Percentiles rank a stretch among this genome's conserved stretches.
phyloP scores from a whole-genome alignment of 2,113 vertebrate genomes.

The Mixornis gularis region DNA sequence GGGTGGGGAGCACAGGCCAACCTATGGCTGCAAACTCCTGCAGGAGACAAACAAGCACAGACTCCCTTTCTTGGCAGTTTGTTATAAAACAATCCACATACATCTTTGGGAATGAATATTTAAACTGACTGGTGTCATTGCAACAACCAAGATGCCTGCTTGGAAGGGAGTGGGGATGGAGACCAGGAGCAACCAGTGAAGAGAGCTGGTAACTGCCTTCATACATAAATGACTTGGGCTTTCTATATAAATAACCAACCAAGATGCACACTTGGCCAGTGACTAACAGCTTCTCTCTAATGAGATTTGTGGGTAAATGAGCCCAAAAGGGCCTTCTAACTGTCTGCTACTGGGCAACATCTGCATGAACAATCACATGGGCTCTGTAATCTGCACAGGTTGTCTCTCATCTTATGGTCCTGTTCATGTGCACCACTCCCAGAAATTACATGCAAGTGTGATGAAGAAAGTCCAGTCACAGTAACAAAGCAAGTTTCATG shows the following conservation, averaged over 20 bases:
- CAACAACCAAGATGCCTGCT: background rate
- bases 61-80: background rate
- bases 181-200: background rate
- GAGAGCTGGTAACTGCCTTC: background rate
- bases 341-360: background rate
- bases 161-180: accelerated
- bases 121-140: background rate
- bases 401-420: background rate
- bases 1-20: background rate
- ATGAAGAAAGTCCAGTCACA: conserved; percentile 12
- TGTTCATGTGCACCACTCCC: background rate
- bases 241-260: background rate
- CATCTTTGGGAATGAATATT: background rate
- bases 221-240: background rate
- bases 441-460: background rate
- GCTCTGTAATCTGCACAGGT: background rate
- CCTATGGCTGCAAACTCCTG: background rate
- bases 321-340: background rate
- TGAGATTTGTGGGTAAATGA: background rate
- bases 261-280: background rate
- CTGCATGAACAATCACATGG: background rate
- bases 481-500: background rate
- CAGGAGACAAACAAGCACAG: background rate
- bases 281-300: background rate
- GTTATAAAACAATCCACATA: background rate